Conservation (phyloP, 1,140 invertebrate species). For the Neodiprion lecontei region DNA sequence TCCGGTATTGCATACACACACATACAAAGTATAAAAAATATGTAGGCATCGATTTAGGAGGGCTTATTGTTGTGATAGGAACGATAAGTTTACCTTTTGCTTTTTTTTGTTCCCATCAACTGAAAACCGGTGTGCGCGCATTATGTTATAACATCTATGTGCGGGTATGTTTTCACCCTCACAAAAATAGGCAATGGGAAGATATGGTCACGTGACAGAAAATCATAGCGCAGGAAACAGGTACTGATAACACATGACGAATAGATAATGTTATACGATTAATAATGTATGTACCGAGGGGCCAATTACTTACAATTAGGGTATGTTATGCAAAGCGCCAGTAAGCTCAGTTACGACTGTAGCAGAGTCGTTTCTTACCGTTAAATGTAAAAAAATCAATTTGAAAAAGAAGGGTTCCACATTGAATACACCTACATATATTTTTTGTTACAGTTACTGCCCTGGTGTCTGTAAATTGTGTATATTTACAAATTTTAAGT, state of each 20-base stretch:
- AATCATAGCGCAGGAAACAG: neutral
- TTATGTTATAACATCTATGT: too few species aligned
- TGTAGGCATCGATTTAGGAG: too few species aligned
- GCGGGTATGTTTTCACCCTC: too few species aligned
- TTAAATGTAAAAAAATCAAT: neutral
- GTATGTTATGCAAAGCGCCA: neutral
- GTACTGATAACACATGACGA: neutral
- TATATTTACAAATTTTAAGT: neutral
- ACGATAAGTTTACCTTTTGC: too few species aligned
- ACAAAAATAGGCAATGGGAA: neutral
- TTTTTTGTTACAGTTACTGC: neutral
- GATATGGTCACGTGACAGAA: neutral
- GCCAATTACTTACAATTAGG: conserved; percentile 5
- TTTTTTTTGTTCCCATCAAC: too few species aligned
- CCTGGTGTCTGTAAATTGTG: conserved; percentile 5
- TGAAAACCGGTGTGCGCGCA: too few species aligned
- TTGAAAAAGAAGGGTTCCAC: neutral
- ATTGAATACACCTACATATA: neutral
- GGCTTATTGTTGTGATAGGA: too few species aligned
- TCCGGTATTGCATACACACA: too few species aligned
- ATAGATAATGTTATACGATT: neutral
- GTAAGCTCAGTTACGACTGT: too few species aligned
- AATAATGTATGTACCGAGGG: conserved; percentile 1
- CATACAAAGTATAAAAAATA: too few species aligned
- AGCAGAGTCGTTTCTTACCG: too few species aligned